These are phyloP conservation scores for Microctenopoma steveboyesi DNA, from an alignment of 2,797 vertebrate species.

Conservation along the genomic window DNA sequence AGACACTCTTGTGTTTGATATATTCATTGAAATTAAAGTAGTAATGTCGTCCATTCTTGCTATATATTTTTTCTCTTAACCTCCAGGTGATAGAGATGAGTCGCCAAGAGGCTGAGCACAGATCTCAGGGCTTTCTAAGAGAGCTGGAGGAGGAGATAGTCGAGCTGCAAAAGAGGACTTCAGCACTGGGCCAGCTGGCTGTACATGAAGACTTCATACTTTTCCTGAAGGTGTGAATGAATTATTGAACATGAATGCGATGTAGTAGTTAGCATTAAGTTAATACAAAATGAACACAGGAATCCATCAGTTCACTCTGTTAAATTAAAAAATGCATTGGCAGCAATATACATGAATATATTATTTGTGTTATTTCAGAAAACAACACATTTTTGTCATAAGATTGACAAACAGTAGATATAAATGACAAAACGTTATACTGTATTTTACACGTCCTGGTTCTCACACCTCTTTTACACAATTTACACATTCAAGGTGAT, in stretches of 20 bases:
- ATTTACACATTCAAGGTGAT: too few relatives aligned
- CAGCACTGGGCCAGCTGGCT: constrained; percentile 63
- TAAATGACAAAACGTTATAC: too few relatives aligned
- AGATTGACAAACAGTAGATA: too few relatives aligned
- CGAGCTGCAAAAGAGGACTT: constrained; percentile 69
- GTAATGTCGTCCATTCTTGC: not conserved
- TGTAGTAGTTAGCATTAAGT: too few relatives aligned
- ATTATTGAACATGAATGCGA: not conserved
- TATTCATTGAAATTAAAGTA: not conserved
- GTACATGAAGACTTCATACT: constrained; percentile 66
- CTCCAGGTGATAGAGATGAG: constrained; percentile 70
- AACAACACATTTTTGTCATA: too few relatives aligned
- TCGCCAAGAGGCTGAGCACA: constrained; percentile 57
- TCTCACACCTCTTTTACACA: too few relatives aligned
- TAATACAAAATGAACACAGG: too few relatives aligned
- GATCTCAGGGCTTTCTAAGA: constrained; percentile 68
- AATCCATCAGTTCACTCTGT: too few relatives aligned
- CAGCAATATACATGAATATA: too few relatives aligned
- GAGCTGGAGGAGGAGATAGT: constrained; percentile 77
- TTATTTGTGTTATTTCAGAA: too few relatives aligned
- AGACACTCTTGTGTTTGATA: not conserved
- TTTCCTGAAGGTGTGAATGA: constrained; percentile 74
- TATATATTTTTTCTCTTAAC: not conserved
- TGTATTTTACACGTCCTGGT: too few relatives aligned
- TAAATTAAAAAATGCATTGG: too few relatives aligned